Evolutionary conservation across 2,113 vertebrate species (phyloP).

Genomic region (Pipa parva): DNA sequence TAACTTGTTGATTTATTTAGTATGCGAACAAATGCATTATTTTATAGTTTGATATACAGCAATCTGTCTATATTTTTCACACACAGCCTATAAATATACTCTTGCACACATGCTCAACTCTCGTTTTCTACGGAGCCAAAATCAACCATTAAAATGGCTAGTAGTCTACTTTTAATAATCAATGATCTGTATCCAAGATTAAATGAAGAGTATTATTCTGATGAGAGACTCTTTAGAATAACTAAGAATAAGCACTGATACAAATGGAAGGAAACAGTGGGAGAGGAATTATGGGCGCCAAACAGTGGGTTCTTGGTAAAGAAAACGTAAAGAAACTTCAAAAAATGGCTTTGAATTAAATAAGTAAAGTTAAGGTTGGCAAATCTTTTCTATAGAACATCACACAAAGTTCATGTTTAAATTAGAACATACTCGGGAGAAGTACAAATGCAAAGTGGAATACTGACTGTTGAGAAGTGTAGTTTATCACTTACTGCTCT

Average conservation of each 20-base stretch:
- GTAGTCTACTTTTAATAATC: too few relatives aligned
- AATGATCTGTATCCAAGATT: neutral
- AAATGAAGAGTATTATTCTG: neutral
- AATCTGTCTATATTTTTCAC: too few relatives aligned
- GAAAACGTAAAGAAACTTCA: neutral
- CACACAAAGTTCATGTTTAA: conserved; percentile 7
- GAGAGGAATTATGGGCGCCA: neutral
- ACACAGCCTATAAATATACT: too few relatives aligned
- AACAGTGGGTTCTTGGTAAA: neutral
- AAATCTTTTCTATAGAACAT: neutral
- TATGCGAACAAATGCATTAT: too few relatives aligned
- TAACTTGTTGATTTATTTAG: too few relatives aligned
- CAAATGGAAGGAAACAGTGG: neutral
- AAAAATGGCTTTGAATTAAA: conserved; percentile 9
- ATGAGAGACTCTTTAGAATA: neutral
- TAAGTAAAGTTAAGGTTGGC: neutral
- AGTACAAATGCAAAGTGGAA: conserved; percentile 4
- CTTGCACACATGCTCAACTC: too few relatives aligned
- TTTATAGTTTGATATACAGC: too few relatives aligned
- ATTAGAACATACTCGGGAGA: conserved; percentile 1
- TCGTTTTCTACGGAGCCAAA: too few relatives aligned
- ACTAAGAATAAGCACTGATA: neutral
- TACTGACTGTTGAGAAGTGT: conserved; percentile 9
- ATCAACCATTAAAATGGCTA: too few relatives aligned
- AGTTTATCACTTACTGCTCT: conserved; percentile 25